Base-by-base conservation (phyloP, 2,888 invertebrate genomes). In the Entomobrya proxima region DNA sequence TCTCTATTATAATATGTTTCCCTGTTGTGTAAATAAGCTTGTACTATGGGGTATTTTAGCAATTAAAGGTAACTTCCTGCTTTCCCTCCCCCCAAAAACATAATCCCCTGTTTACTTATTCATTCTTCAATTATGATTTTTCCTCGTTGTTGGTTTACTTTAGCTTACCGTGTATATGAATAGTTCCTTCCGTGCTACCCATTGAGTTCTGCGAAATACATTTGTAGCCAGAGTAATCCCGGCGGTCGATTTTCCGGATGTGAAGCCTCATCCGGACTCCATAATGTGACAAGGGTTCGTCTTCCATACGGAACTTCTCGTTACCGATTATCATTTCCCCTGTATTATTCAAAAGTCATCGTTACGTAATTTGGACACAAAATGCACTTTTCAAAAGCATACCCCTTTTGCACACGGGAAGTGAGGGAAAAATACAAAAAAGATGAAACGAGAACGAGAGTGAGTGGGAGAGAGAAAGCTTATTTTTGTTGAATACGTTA, bases 171-270 rank as follows among this genome's bases (percentile, higher is more conserved):
- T 97, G 97, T 89, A 97, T 94, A 90, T 96, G 94, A 91, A 97
- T 97, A 91, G 95, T 96, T 86, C 97, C 97, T 92, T 97, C 97
- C 15, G 97, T 96, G 91, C 96, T 96, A 0, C 97, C 97, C 91
- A 97, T 96, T 87, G 96, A 96, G 92, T 97, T 97, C 92, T 97
- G 97, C 76, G 97, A 97, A 91, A 96, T 96, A 93, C 97, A 97
- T 92, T 96, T 96, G 93, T 75, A 82, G 50, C 82, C 82, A 50
- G 82, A 52, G 74, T 80, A 86, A 79, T 86, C 88, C 78, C 82
- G 76, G 13, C 47, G 50, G n/a, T 74, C 37, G 77, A 88, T 76
- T 50, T 88, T 88, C 74, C 82, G 83, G 74, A 90, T 90, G 61
- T 88, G 86, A 40, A 90, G 88, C 67, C 87, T 87, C 82, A 90